These are phyloP conservation scores for Arenaria interpres DNA, from an alignment of 2,113 vertebrate genomes.

Conservation along the genomic window DNA sequence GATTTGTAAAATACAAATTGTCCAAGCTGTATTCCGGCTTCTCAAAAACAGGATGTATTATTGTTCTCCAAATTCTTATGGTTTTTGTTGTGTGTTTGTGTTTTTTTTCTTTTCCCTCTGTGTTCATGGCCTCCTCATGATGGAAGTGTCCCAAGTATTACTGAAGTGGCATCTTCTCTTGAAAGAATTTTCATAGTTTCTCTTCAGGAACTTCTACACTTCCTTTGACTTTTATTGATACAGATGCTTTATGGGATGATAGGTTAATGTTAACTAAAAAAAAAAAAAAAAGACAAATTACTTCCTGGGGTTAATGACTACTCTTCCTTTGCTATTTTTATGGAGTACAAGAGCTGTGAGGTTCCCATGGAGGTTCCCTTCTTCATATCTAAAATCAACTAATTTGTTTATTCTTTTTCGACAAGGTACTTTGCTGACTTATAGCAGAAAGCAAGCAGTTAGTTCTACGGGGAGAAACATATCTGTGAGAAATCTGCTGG, in stretches of 20 bases:
- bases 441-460: background rate
- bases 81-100: background rate
- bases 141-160: background rate
- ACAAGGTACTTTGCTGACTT: background rate
- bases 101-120: background rate
- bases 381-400: background rate
- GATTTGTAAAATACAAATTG: conserved; percentile 38
- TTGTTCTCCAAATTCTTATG: conserved; percentile 41
- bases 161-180: background rate
- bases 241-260: background rate
- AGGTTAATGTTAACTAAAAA: background rate
- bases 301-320: background rate
- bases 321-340: background rate
- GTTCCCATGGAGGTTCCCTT: background rate
- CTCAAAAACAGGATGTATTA: conserved; percentile 61
- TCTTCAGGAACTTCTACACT: background rate
- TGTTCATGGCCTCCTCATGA: background rate
- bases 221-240: conserved; percentile 30
- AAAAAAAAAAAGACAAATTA: background rate
- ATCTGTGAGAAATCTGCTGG: background rate
- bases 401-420: background rate
- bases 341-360: background rate
- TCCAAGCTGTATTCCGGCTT: conserved; percentile 29
- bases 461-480: background rate
- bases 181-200: conserved; percentile 16